A percentile compares a stretch with the other conserved stretches of the same genome.
Conservation (phyloP, 2,113 vertebrate species). For the Pteruthius melanotis region DNA sequence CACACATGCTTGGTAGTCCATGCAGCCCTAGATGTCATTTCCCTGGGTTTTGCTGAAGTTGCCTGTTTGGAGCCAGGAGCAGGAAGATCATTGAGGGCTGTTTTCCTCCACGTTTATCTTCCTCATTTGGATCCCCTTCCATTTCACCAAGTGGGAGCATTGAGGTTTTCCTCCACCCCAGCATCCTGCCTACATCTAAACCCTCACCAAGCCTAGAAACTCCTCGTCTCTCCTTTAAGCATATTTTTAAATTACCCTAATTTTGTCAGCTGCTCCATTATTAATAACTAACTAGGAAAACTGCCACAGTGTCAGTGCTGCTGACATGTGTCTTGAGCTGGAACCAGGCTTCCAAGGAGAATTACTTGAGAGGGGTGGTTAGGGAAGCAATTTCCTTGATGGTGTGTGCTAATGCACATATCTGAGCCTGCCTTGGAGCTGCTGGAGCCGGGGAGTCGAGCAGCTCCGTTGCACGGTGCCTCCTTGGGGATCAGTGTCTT, state of each 20-base stretch:
- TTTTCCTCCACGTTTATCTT: not conserved
- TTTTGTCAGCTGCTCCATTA: not conserved
- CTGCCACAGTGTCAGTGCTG: not conserved
- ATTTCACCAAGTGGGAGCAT: not conserved
- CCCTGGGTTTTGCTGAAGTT: not conserved
- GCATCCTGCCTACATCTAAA: not conserved
- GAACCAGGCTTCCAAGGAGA: not conserved
- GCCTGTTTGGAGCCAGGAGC: not conserved
- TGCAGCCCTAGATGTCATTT: not conserved
- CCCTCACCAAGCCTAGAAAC: not conserved
- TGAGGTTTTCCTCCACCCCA: not conserved
- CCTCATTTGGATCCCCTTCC: not conserved
- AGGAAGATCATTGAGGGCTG: not conserved
- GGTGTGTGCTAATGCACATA: not conserved
- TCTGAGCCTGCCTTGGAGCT: not conserved
- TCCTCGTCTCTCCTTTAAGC: not conserved
- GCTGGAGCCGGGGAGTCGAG: not conserved
- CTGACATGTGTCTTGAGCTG: not conserved
- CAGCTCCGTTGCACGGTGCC: not conserved
- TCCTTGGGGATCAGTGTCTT: slow-evolving; percentile 32
- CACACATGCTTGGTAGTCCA: not conserved
- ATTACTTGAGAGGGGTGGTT: not conserved
- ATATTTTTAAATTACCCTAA: not conserved
- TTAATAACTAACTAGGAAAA: not conserved
- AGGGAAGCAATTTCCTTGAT: not conserved